Evolutionary conservation across 2,797 vertebrate genomes (phyloP).

Genomic region (Threskiornis aethiopicus): DNA sequence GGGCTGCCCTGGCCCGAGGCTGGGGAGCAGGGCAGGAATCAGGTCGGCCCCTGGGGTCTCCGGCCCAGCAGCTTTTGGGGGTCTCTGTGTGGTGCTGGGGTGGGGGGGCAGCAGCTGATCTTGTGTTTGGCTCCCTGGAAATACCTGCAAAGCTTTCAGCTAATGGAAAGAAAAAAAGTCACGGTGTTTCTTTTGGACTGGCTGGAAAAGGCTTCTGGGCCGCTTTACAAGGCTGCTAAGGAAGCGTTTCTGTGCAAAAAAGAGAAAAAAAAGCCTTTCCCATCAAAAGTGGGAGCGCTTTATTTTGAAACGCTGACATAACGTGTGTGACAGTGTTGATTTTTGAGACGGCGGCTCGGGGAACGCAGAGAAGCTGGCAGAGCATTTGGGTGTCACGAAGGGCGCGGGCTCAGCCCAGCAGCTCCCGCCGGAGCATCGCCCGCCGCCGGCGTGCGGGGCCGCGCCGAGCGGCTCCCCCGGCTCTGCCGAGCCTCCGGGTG

Average conservation of each 20-base stretch:
- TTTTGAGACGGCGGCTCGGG: background rate
- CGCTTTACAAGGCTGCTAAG: fast-evolving
- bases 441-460: background rate
- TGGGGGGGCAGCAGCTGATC: background rate
- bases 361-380: background rate
- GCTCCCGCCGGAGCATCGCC: background rate
- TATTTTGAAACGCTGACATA: background rate
- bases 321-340: background rate
- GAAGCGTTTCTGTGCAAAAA: fast-evolving
- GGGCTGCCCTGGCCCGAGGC: background rate
- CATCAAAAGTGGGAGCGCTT: fast-evolving
- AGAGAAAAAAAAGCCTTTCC: background rate
- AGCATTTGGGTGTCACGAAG: background rate
- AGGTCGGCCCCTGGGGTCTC: background rate
- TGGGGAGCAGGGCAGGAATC: fast-evolving
- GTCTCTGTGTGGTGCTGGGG: background rate
- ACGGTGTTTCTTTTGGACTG: no score
- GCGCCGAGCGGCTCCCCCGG: background rate
- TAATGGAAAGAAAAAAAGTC: background rate
- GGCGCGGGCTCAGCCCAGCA: background rate
- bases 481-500: fast-evolving
- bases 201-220: background rate
- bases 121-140: background rate
- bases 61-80: background rate
- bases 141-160: background rate